A percentile compares a stretch with the other conserved stretches of the same genome.
These are phyloP conservation scores for Apostichopus japonicus DNA, from an alignment of 35 echinoderm and acorn worm genomes.

Conservation along the genomic window DNA sequence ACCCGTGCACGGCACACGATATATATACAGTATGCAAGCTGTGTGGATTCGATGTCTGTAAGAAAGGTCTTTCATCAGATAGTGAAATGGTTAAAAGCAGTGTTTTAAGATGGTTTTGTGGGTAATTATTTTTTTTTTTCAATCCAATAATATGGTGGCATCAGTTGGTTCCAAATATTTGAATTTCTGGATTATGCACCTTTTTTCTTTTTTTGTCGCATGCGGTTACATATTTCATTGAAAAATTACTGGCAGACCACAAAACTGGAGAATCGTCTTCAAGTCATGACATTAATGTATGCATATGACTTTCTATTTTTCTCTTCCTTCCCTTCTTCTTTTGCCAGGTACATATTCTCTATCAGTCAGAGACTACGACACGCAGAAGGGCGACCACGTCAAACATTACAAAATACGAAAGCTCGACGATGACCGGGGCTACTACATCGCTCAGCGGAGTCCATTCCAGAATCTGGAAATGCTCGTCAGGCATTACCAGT, in stretches of 20 bases:
- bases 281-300: background rate
- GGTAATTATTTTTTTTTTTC: too few species aligned
- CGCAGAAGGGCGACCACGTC: conserved; percentile 80
- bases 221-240: background rate
- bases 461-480: conserved; percentile 67
- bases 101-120: too few species aligned
- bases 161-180: too few species aligned
- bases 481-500: conserved; percentile 81
- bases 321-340: background rate
- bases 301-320: background rate
- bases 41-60: too few species aligned
- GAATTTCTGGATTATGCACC: too few species aligned
- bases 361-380: conserved; percentile 82
- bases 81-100: too few species aligned
- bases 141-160: too few species aligned
- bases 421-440: conserved; percentile 81
- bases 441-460: conserved; percentile 83
- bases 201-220: background rate
- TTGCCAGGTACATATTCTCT: conserved; percentile 77
- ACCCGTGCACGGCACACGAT: too few species aligned
- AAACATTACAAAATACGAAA: conserved; percentile 95
- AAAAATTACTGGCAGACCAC: conserved; percentile 34
- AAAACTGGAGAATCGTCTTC: conserved; percentile 20
- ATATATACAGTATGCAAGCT: too few species aligned
- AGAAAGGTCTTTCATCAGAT: too few species aligned